Base-by-base conservation (phyloP, 2,888 invertebrate genomes). In the Hyppa rectilinea region DNA sequence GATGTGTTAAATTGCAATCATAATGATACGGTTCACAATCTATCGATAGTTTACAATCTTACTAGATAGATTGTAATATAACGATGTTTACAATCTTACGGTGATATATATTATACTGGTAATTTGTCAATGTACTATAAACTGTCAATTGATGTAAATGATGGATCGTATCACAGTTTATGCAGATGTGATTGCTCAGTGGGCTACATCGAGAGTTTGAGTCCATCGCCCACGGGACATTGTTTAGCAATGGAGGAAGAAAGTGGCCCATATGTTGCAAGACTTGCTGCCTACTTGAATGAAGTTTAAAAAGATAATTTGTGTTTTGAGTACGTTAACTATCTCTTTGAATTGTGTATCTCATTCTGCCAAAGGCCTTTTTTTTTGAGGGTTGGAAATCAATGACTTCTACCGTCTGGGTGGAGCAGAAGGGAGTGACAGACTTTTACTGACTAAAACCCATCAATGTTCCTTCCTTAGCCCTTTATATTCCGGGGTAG, bases 191-290 rank as follows among this genome's bases (percentile, higher is more conserved):
- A 75, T 71, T 61, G 61, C 71, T 78, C 26, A 78, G 23, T 34
- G 12, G 4, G 36, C 29, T 4, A 45, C 78, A 56, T 45, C 23
- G 56, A 40, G 47, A 23, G 38, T 47, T 75, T 14, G 47, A 49
- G 78, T 71, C 43, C 56, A 61, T 71, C 75, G 78, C 75, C 75
- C 79, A 75, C 75, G 78, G 78, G 72, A 62, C 61, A 45, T 71
- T 38, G 60, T 74, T 43, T 4, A 26, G n/a, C 36, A 69, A 78
- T 29, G 31, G 9, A 23, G 20, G 49, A 29, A 74, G 78, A 75
- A 75, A 75, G 71, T 50, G 38, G 20, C 29, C 20, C 9, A 4
- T 43, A 36, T 70, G 31, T 58, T 67, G 45, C 34, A 40, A 68
- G 38, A 20, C 14, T 52, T 45, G 23, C 43, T 20, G 14, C 14